Conservation (phyloP, 2,888 invertebrate genomes). For the Meteorus cinctellus region DNA sequence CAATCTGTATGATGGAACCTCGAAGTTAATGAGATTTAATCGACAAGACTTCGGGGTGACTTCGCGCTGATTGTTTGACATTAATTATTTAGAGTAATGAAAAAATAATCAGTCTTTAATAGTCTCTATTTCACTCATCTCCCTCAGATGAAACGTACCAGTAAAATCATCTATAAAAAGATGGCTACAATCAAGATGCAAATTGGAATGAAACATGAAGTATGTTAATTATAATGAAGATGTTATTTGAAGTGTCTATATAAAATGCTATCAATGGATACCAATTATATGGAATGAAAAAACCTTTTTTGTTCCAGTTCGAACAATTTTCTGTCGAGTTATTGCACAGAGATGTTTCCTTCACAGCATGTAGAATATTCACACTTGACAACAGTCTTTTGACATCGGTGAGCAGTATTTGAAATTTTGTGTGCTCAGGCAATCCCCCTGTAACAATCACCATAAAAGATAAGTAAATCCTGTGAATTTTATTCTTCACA, state of each 20-base stretch:
- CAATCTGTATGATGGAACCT: too few species aligned
- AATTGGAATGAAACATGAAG: constrained; percentile 16
- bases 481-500: not conserved
- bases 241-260: not conserved
- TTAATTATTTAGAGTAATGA: not conserved
- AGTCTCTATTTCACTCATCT: not conserved
- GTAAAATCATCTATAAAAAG: not conserved
- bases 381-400: not conserved
- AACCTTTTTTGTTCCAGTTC: not conserved
- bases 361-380: not conserved
- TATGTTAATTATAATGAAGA: not conserved
- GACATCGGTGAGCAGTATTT: not conserved
- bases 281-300: not conserved
- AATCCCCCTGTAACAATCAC: too few species aligned
- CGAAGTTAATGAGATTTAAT: too few species aligned
- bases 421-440: not conserved
- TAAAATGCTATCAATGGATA: not conserved
- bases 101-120: not conserved
- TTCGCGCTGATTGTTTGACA: too few species aligned
- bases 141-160: not conserved
- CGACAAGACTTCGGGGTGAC: too few species aligned
- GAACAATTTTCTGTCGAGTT: not conserved
- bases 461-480: not conserved
- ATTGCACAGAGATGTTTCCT: not conserved
- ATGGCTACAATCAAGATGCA: not conserved